Conservation (phyloP, 2,113 vertebrate genomes). For the Dasyprocta punctata region DNA sequence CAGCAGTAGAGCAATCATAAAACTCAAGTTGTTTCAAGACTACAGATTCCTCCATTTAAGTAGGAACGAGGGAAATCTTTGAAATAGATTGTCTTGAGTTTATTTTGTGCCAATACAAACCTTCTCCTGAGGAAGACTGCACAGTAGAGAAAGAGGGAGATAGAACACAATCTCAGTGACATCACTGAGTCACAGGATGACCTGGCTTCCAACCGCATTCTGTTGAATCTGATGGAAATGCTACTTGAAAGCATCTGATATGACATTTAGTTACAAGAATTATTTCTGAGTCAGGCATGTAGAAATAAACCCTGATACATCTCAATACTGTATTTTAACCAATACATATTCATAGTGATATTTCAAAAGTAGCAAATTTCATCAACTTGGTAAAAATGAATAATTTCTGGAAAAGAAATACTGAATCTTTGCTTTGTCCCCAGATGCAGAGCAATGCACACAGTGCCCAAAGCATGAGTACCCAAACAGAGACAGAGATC, state of each 20-base stretch:
- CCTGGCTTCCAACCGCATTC: too few relatives aligned
- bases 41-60: background rate
- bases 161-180: background rate
- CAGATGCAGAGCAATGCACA: background rate
- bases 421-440: background rate
- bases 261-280: background rate
- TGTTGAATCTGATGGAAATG: background rate
- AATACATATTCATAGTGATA: background rate
- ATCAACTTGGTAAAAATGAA: background rate
- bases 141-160: background rate
- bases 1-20: too few relatives aligned
- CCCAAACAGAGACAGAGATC: background rate
- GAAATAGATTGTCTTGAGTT: background rate
- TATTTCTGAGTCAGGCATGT: background rate
- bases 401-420: background rate
- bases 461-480: background rate
- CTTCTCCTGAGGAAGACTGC: background rate
- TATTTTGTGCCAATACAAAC: background rate
- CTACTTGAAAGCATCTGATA: background rate
- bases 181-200: background rate
- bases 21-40: too few relatives aligned
- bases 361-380: background rate
- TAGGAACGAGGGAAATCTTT: background rate
- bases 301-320: background rate
- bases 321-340: background rate